Evolutionary conservation across 2,888 invertebrate species (phyloP), one percentile per base, ranked within the genome.

Genomic region (Mesorhabditis spiculigera): DNA sequence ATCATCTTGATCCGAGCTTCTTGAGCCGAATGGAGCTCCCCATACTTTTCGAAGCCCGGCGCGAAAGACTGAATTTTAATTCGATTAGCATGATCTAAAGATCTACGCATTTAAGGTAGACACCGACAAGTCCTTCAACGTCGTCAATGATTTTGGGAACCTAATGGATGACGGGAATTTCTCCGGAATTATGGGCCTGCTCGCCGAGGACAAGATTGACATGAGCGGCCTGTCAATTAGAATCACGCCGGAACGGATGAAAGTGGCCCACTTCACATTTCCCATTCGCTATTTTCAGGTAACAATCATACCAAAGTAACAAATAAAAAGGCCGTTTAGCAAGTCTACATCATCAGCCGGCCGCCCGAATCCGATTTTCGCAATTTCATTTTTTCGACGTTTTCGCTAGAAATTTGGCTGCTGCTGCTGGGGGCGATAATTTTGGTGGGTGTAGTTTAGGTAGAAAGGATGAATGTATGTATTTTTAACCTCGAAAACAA

Each of bases 151-250:
- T 63, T 76, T 78, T 50, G 78, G 78, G 6, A 73, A 72, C 64
- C 68, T 70, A 0, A 45, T 70, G 66, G 68, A 73, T 1, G 75
- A 78, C 61, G 78, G 78, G 5, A 78, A 75, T 45, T 78, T 75
- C 62, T 73, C 71, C 42, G 79, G 79, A 64, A 74, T 78, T 13
- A 75, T 79, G 77, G 79, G 79, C 41, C 73, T 79, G 1, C 61
- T 79, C 62, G 74, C 76, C 4, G 62, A 70, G n/a, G 75, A 79
- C 66, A 70, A 72, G 58, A 78, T 79, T 13, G 79, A 79, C 66
- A 76, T 79, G 77, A 69, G 75, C 45, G 79, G 75, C 28, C 68
- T 78, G 6, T 78, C 79, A 8, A 77, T 79, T 75, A 64, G 78
- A 63, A 75, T 79, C 10, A 78, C 79, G 4, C 75, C 78, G 0